Evolutionary conservation across 2,797 vertebrate genomes (phyloP).

Genomic region (Anolis apletophallus): DNA sequence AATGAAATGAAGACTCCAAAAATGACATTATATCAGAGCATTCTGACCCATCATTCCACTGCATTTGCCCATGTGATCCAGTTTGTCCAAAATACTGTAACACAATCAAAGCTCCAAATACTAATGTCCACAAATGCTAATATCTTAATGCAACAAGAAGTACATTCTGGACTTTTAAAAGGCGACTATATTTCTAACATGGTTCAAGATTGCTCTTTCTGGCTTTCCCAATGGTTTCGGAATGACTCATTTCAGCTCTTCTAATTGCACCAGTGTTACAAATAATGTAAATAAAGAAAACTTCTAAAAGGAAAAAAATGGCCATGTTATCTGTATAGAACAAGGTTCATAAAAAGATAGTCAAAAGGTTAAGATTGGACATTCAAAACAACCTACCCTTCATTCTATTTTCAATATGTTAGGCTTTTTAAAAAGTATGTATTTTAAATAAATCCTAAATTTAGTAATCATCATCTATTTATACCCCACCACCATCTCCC

Average conservation of each 20-base stretch:
- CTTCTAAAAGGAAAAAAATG: neutral
- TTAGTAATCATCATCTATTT: neutral
- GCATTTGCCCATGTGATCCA: neutral
- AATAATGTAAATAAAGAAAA: neutral
- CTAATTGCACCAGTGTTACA: neutral
- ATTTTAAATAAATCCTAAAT: neutral
- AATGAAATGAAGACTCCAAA: too few relatives aligned
- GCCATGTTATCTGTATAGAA: neutral
- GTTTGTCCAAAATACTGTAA: neutral
- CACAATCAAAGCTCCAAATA: neutral
- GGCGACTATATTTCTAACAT: neutral
- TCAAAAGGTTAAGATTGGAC: neutral
- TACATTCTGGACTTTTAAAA: neutral
- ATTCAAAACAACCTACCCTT: neutral
- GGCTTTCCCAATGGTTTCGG: too few relatives aligned
- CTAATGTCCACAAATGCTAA: neutral
- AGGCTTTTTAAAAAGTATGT: neutral
- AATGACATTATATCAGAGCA: neutral
- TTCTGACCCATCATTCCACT: neutral
- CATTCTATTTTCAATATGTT: neutral
- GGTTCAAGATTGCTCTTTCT: neutral
- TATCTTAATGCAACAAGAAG: neutral
- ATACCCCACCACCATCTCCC: too few relatives aligned
- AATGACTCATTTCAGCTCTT: neutral
- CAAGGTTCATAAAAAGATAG: neutral